Evolutionary conservation across 2,113 vertebrate species (phyloP), one percentile per base, ranked within the genome.

Genomic region (Proterorhinus semilunaris): DNA sequence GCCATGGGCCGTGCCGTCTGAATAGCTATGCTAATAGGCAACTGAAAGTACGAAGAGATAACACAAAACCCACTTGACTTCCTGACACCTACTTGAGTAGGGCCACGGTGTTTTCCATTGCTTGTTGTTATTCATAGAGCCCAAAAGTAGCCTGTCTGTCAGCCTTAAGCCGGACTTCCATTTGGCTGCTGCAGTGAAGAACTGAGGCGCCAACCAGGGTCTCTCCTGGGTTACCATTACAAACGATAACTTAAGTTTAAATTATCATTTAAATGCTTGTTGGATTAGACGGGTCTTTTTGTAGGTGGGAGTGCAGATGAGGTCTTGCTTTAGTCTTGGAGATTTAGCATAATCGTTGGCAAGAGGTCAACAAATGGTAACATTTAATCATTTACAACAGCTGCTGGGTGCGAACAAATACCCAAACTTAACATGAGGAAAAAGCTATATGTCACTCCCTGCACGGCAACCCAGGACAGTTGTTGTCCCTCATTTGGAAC

Each of bases 21-120:
- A 93, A 93, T 91, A 88, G 90, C 83, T 91, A 92, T 93, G 93
- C 87, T 93, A 93, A 93, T 93, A 89, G 86, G 79, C 82, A 88
- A 87, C 88, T 83, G 88, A 89, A 91, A 88, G 86, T 86, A 82
- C 66, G 69, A 81, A 80, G 66, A 84, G 89, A 92, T 93, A 93
- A 93, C 88, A 86, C 83, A 88, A 91, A 90, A 87, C 88, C 87
- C 89, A 90, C 91, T 92, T 91, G 91, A 93, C 92, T 92, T 85
- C 75, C 86, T 91, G 90, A 92, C 89, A 89, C 88, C 84, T 74
- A 83, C 85, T 87, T 86, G 85, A 88, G 89, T 87, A 79, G 74
- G 85, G 85, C 88, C 89, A 81, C 71, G 46, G 74, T 53, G 58
- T 87, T 82, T 88, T 90, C 90, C 84, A 79, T 80, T 84, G 75